Evolutionary conservation across 2,113 vertebrate genomes (phyloP), one percentile per base, ranked within the genome.

Genomic region (Megaceryle maxima): DNA sequence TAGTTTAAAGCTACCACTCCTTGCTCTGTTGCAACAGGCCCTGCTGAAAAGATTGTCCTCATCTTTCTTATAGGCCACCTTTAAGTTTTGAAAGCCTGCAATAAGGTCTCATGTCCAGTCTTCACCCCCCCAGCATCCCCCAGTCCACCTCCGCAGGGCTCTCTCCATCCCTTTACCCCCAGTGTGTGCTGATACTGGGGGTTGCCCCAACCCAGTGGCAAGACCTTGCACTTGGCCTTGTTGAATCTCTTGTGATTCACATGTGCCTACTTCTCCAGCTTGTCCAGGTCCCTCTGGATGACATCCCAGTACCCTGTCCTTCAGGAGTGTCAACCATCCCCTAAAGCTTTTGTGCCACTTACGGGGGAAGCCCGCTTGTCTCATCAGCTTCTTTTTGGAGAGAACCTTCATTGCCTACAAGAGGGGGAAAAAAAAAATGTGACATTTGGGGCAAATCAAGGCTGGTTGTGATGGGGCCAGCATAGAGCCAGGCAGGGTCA

Each of bases 311-410:
- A 64, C 43, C 64, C 64, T 20, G 31, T 20, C 29, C 64, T 41
- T 22, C 41, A 11, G 64, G 13, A 15, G 13, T 31, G 41, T 22
- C 20, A 46, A 22, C 43, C 64, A 55, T 22, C 43, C 8, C 48
- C 53, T 25, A 43, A 51, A 85, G 67, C 15, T 43, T 50, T 64
- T 16, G 29, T 21, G n/a, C 37, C 87, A 99, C 99, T 99, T 98
- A 99, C 99, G 99, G 86, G 99, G 99, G 91, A 99, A 99, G 62
- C 99, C 99, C 1, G 99, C 99, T 97, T 99, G 99, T 62, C 99
- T 98, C 98, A 99, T 99, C 97, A 99, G 97, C 97, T 98, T 99
- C 98, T 99, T 99, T 97, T 99, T 99, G 93, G 99, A 99, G 92
- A 99, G 98, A 92, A 99, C 99, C 97, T 99, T 99, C 99, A 99